Evolutionary conservation across 2,888 invertebrate genomes (phyloP), one percentile per base, ranked within the genome.

Genomic region (Dyspetes luteomarginatus): DNA sequence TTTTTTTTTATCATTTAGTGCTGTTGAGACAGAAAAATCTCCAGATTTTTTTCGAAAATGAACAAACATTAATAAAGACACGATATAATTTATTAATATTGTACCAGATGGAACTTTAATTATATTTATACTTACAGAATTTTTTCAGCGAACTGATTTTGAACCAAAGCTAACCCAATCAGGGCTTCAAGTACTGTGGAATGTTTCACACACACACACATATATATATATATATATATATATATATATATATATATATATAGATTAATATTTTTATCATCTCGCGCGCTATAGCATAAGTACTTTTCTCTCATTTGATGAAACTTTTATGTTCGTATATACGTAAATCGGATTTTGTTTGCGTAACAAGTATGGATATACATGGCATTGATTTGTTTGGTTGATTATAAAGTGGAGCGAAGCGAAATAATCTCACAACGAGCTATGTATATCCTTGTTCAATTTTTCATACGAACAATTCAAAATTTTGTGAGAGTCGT

Each of bases 401-500:
- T 36, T 36, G 36, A 36, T 36, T 19, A 36, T 22, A 12, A n/a
- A 15, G 15, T 22, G 24, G 24, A 41, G n/a, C 60, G 24, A 43
- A 62, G 60, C 60, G 36, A 48, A 28, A 7, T 45, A 64, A 60
- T 43, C 1, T 7, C 17, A 36, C 7, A 64, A 9, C 19, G n/a
- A 62, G n/a, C n/a, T 62, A 15, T 36, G 12, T 12, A 12, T 2
- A 24, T 43, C 15, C 26, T 24, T 24, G 43, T 64, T 64, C 28
- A 26, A 64, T 17, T 67, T 15, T 64, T 4, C 19, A 17, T 28
- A 28, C 41, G 9, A 41, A 41, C 4, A 17, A 41, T 55, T 12
- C 2, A 43, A 52, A 24, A 64, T 64, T 17, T 19, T 17, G n/a
- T 36, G 52, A 41, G 26, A 41, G 24, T 41, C 17, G 67, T 67